Base-by-base conservation (phyloP, 1,140 invertebrate genomes). In the Paraescarpia echinospica region DNA sequence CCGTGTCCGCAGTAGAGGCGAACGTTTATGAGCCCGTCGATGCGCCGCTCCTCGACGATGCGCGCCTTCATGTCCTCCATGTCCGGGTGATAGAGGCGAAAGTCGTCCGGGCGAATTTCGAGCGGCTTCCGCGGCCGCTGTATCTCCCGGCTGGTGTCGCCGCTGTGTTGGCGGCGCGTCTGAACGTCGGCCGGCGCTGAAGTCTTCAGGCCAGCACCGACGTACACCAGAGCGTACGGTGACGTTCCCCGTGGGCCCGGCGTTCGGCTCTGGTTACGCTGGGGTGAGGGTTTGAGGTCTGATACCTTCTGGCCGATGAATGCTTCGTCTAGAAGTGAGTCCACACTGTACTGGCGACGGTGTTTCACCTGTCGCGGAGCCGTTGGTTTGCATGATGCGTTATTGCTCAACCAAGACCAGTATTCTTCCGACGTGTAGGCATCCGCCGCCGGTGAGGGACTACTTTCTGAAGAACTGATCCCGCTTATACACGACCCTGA, bases 21-120 rank as follows among this genome's bases (percentile, higher is more conserved):
- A 9, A 99, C 98, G 97, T 98, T 98, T 0, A 99, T 96, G 96
- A 99, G 97, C 9, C 98, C 98, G 93, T 98, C 98, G 41, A 98
- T 97, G 1, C 98, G 92, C 97, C 97, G 89, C 94, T 93, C 41
- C 59, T 77, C 59, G 27, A 77, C 59, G 94, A 94, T 31, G 94
- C 93, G 91, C 31, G 93, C 90, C 94, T 95, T 89, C 94, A 93
- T 33, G 94, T 93, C 93, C 31, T 89, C 88, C 51, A 91, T 27
- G 33, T 95, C 95, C 34, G 95, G 94, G 91, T 94, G 94, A 92
- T 95, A 96, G 33, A 95, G 94, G 91, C 95, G 95, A 93, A 95
- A 96, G 89, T 96, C 96, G 89, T 95, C 95, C 92, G 95, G 95
- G 18, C 95, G 94, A 35, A 96, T 95, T 93, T 95, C 95, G 35